Conservation (phyloP, 2,797 vertebrate species). For the Macropus fuliginosus region DNA sequence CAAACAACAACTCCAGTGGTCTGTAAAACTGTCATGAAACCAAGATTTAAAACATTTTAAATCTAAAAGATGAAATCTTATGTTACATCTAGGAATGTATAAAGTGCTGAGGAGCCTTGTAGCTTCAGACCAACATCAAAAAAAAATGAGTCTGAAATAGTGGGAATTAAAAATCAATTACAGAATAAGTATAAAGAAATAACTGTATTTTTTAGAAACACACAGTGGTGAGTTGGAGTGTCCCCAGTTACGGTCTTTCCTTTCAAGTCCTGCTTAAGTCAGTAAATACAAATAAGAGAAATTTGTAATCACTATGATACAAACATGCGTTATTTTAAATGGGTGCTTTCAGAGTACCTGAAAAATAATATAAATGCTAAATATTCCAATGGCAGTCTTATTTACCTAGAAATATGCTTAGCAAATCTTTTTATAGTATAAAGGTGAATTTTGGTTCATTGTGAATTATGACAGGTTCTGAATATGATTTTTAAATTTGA, state of each 20-base stretch:
- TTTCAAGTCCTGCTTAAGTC: neutral
- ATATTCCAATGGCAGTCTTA: neutral
- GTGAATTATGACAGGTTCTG: neutral
- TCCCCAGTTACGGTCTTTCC: neutral
- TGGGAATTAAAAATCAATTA: neutral
- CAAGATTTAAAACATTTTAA: neutral
- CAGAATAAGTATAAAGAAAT: neutral
- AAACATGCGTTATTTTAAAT: neutral
- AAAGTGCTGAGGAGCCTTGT: neutral
- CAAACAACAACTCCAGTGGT: neutral
- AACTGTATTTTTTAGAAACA: neutral
- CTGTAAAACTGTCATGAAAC: neutral
- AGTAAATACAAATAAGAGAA: neutral
- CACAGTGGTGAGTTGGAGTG: neutral
- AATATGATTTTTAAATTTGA: neutral
- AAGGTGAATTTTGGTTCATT: neutral
- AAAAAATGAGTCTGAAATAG: neutral
- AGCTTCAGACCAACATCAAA: neutral
- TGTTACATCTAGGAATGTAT: neutral
- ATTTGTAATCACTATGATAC: neutral
- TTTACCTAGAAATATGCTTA: neutral
- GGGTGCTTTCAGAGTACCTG: neutral
- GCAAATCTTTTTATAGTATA: neutral
- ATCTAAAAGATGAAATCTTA: neutral
- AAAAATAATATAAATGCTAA: neutral